Evolutionary conservation across 1,140 invertebrate genomes (phyloP).

Genomic region (Lethocerus indicus): DNA sequence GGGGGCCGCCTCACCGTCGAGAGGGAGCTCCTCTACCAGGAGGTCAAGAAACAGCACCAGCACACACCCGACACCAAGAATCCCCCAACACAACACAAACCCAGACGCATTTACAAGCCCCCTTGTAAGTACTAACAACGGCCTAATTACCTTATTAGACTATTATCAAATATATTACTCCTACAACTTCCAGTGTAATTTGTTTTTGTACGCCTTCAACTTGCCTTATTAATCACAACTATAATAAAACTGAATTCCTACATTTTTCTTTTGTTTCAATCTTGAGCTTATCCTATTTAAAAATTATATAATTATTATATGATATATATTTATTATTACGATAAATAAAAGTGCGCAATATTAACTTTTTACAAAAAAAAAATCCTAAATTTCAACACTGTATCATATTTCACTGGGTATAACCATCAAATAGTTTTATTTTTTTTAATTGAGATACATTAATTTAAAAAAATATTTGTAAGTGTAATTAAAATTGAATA

Average conservation of each 20-base stretch:
- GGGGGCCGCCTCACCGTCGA: too few species aligned
- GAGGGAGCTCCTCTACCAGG: slow-evolving; percentile 34
- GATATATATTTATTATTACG: too few species aligned
- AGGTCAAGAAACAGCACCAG: slow-evolving; percentile 34
- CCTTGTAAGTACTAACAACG: slow-evolving; percentile 1
- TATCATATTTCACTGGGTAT: too few species aligned
- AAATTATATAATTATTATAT: background rate
- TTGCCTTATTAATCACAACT: background rate
- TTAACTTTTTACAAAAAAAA: too few species aligned
- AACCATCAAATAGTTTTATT: too few species aligned
- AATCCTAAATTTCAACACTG: too few species aligned
- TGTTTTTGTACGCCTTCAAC: background rate
- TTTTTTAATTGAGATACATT: too few species aligned
- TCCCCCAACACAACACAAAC: slow-evolving; percentile 32
- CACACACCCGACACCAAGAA: slow-evolving; percentile 27
- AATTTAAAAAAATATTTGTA: too few species aligned
- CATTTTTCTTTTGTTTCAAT: background rate
- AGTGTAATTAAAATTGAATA: too few species aligned
- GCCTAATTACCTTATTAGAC: background rate
- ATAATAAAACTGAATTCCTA: background rate
- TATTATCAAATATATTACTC: too few species aligned
- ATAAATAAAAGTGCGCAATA: too few species aligned
- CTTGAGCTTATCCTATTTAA: background rate
- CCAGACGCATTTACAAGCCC: slow-evolving; percentile 19
- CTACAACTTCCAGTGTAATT: background rate